A percentile compares a stretch with the other conserved stretches of the same genome.
Conservation (phyloP, 2,797 vertebrate genomes). For the Rhinoraja longicauda region DNA sequence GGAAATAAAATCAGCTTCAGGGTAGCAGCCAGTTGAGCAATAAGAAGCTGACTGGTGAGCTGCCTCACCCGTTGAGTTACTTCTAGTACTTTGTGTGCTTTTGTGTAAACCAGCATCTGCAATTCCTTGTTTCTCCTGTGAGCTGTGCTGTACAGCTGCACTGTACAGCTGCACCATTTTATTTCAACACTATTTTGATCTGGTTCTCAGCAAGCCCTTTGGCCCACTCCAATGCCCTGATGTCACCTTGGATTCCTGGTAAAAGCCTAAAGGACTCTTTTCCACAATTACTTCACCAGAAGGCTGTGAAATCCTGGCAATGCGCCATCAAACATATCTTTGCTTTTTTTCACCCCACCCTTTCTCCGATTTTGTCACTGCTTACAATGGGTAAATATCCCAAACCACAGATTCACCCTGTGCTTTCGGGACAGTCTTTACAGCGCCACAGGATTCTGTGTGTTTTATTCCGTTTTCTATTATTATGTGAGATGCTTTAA, state of each 20-base stretch:
- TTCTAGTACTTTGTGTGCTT: too few species aligned
- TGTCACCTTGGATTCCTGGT: not conserved
- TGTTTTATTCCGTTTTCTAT: not conserved
- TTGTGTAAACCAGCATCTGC: too few species aligned
- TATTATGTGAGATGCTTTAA: not conserved
- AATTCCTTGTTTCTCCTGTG: too few species aligned
- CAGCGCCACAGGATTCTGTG: not conserved
- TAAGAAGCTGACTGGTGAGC: too few species aligned
- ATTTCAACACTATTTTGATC: not conserved
- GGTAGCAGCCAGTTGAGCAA: too few species aligned
- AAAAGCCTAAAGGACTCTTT: not conserved
- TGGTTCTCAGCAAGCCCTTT: too few species aligned
- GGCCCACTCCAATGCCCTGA: not conserved
- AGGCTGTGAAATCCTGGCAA: not conserved
- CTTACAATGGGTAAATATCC: not conserved
- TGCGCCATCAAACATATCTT: not conserved
- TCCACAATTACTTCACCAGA: not conserved
- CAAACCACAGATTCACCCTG: not conserved
- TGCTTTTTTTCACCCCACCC: not conserved
- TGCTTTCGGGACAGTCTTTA: not conserved
- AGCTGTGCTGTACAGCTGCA: too few species aligned
- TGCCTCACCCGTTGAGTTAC: too few species aligned
- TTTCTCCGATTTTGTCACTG: not conserved
- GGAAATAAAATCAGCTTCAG: too few species aligned
- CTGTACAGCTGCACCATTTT: too few species aligned